These are phyloP conservation scores for Thelohanellus kitauei DNA, from an alignment of 30 jellyfish, hydroid and myxozoan genomes.

Conservation along the genomic window DNA sequence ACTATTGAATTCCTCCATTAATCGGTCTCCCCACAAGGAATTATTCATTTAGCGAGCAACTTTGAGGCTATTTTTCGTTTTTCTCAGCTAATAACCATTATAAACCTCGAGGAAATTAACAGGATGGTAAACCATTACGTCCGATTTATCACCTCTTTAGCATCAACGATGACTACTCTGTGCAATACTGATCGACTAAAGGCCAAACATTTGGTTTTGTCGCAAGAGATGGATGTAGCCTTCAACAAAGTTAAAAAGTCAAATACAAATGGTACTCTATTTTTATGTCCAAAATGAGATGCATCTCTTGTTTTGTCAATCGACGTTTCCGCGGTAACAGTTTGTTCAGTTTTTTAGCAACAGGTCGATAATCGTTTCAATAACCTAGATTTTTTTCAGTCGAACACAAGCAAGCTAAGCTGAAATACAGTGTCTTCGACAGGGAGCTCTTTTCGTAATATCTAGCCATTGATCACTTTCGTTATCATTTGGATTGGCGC, in stretches of 20 bases:
- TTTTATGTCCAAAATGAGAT: background rate
- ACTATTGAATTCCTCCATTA: conserved; percentile 7
- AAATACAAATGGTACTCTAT: background rate
- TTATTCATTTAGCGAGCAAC: background rate
- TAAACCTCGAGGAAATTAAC: conserved; percentile 9
- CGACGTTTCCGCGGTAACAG: conserved; percentile 7
- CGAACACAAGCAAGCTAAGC: too few relatives aligned
- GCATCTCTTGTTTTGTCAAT: conserved; percentile 4
- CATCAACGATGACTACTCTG: conserved; percentile 6
- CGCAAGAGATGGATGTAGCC: too few relatives aligned
- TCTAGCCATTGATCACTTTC: too few relatives aligned
- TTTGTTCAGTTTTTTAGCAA: conserved; percentile 10
- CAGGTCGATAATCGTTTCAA: too few relatives aligned
- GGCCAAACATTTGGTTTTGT: background rate
- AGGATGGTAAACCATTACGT: too few relatives aligned
- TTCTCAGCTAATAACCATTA: conserved; percentile 3
- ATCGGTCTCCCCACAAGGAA: conserved; percentile 1
- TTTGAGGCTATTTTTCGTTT: conserved; percentile 1
- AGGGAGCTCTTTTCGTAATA: too few relatives aligned
- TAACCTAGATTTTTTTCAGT: too few relatives aligned
- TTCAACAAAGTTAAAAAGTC: too few relatives aligned
- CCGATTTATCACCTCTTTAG: conserved; percentile 10
- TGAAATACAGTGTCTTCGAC: too few relatives aligned
- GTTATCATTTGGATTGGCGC: too few relatives aligned
- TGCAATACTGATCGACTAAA: conserved; percentile 1